Base-by-base conservation (phyloP, 2,113 vertebrate species). In the Sander vitreus region DNA sequence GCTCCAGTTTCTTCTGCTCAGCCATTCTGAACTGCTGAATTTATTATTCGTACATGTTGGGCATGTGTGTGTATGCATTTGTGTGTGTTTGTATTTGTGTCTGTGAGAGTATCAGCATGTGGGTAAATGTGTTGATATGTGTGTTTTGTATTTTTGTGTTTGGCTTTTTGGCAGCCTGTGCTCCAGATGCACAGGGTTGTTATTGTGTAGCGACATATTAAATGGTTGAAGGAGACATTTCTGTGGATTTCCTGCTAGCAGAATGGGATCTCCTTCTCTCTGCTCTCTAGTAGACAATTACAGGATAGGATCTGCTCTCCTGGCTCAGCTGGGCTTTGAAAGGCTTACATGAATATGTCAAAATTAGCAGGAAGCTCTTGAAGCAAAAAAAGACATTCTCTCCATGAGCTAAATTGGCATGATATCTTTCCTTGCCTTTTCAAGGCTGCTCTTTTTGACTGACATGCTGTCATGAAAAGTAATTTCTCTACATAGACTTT, bases 191-290 rank as follows among this genome's bases (percentile, higher is more conserved):
- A 86, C 65, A 70, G 83, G 94, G 95, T 92, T 94, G 93, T 96
- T 96, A 95, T 95, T 96, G 91, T 94, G 93, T 94, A 94, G 93
- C 64, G 71, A 86, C 93, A 94, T 94, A 94, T 94, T 95, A 96
- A 96, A 97, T 96, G 93, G 94, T 93, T 95, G 95, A 95, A 95
- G 88, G 94, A 94, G 95, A 95, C 91, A 91, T 93, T 95, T 94
- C 93, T 93, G 88, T 88, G 91, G 89, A 85, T 94, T 96, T 97
- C 94, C 96, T 97, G 96, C 96, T 94, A 95, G 96, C 95, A 92
- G 92, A 89, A 91, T 90, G 95, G 91, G 89, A 90, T 92, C 88
- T 92, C 86, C 91, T 91, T 68, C 85, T 89, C 76, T 94, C 90
- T 95, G 93, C 96, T 95, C 87, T 86, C 85, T 79, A 88, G 86